These are phyloP conservation scores for Acanthurus leucopareius DNA, from an alignment of 2,797 vertebrate species.

Conservation along the genomic window DNA sequence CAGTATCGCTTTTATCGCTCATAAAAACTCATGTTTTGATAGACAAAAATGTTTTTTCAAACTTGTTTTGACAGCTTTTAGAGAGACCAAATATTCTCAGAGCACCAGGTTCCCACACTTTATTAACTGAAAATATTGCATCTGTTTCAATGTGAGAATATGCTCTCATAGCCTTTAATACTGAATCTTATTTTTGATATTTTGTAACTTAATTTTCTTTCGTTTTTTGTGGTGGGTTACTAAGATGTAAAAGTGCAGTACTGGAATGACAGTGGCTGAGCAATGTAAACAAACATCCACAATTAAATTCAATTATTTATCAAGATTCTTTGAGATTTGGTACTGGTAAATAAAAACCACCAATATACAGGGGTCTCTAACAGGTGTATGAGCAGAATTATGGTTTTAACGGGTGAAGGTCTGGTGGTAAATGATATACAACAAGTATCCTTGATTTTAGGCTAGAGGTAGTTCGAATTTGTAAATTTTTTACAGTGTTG, in stretches of 20 bases:
- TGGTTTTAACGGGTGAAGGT: too few relatives aligned
- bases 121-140: neutral
- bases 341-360: neutral
- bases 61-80: neutral
- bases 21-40: slow-evolving; percentile 8
- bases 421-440: too few relatives aligned
- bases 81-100: neutral
- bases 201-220: too few relatives aligned
- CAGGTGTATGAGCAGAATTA: too few relatives aligned
- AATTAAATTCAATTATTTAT: neutral
- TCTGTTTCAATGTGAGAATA: neutral
- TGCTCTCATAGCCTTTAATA: too few relatives aligned
- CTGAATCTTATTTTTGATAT: neutral
- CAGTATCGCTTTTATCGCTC: neutral
- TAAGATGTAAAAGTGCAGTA: too few relatives aligned
- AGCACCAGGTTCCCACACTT: neutral
- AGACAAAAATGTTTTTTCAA: neutral
- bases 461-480: too few relatives aligned
- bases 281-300: too few relatives aligned
- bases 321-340: neutral
- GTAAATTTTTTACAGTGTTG: too few relatives aligned
- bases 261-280: too few relatives aligned
- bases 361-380: neutral
- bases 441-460: too few relatives aligned
- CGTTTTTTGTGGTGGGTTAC: too few relatives aligned